A percentile compares a stretch with the other conserved stretches of the same genome.
Evolutionary conservation across 1,140 invertebrate genomes (phyloP).

Genomic region (Temnothorax longispinosus): DNA sequence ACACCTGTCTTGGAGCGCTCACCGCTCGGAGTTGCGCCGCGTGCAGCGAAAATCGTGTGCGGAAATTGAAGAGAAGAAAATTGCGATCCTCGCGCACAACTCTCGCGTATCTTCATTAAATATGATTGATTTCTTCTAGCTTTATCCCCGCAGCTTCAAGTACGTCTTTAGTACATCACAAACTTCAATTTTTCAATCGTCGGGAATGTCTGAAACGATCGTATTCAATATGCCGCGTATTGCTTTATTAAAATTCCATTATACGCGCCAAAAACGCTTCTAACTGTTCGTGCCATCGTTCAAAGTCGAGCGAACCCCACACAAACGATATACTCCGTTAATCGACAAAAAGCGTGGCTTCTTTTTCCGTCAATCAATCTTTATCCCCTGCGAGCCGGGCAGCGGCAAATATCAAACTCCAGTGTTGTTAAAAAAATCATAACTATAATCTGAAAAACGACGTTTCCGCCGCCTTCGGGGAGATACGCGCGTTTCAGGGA

Average conservation of each 20-base stretch:
- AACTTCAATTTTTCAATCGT: constrained; percentile 50
- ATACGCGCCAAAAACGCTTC: constrained; percentile 36
- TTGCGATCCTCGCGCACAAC: constrained; percentile 41
- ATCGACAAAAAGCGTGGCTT: constrained; percentile 38
- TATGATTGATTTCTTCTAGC: constrained; percentile 47
- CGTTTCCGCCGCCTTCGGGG: not conserved
- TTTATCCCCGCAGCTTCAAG: constrained; percentile 19
- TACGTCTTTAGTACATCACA: constrained; percentile 18
- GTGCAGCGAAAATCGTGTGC: constrained; percentile 62
- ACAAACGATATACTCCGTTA: constrained; percentile 45
- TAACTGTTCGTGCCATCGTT: constrained; percentile 43
- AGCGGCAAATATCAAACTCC: constrained; percentile 32
- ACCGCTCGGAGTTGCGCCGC: constrained; percentile 45
- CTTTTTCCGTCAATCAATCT: constrained; percentile 59
- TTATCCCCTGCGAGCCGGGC: not conserved
- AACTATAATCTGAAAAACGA: constrained; percentile 35
- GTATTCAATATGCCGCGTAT: constrained; percentile 59
- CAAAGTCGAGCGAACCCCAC: constrained; percentile 33
- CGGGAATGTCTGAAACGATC: constrained; percentile 31
- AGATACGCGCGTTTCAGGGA: not conserved
- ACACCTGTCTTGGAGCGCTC: constrained; percentile 68
- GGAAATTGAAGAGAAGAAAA: constrained; percentile 20
- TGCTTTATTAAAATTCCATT: constrained; percentile 67
- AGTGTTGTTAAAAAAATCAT: constrained; percentile 47
- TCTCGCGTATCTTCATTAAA: constrained; percentile 60